A percentile compares a stretch with the other conserved stretches of the same genome.
These are phyloP conservation scores for Pangasius djambal DNA, from an alignment of 2,797 vertebrate genomes.

Conservation along the genomic window DNA sequence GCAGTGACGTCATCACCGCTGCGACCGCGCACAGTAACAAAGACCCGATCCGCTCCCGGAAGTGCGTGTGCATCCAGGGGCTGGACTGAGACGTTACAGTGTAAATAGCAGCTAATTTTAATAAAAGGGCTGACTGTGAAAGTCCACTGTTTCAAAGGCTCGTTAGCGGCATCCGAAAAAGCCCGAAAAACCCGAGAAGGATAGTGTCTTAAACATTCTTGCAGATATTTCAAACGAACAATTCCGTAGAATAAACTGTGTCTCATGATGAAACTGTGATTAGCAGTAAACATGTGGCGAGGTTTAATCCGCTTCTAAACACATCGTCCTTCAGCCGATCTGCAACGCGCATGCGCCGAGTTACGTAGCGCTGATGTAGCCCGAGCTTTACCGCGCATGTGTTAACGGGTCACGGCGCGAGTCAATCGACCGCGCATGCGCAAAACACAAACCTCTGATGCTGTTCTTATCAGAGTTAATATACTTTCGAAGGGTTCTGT, in stretches of 20 bases:
- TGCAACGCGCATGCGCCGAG: not conserved
- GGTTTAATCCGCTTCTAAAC: not conserved
- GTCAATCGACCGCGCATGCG: no score
- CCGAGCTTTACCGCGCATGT: not conserved
- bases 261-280: not conserved
- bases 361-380: not conserved
- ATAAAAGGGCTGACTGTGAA: conserved; percentile 81
- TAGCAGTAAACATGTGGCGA: not conserved
- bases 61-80: conserved; percentile 82
- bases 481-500: no score
- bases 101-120: conserved; percentile 75
- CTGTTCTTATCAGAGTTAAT: no score
- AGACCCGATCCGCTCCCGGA: conserved; percentile 78
- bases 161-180: conserved; percentile 20
- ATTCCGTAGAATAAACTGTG: conserved; percentile 14
- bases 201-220: not conserved
- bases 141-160: conserved; percentile 74
- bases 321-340: not conserved
- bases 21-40: conserved; percentile 73
- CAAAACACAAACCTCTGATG: no score
- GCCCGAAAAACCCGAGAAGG: not conserved
- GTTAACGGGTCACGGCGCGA: not conserved
- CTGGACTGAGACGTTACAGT: conserved; percentile 79
- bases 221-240: not conserved
- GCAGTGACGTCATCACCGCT: conserved; percentile 55